Evolutionary conservation across 2,888 invertebrate genomes (phyloP).

Genomic region (Conus canariensis): DNA sequence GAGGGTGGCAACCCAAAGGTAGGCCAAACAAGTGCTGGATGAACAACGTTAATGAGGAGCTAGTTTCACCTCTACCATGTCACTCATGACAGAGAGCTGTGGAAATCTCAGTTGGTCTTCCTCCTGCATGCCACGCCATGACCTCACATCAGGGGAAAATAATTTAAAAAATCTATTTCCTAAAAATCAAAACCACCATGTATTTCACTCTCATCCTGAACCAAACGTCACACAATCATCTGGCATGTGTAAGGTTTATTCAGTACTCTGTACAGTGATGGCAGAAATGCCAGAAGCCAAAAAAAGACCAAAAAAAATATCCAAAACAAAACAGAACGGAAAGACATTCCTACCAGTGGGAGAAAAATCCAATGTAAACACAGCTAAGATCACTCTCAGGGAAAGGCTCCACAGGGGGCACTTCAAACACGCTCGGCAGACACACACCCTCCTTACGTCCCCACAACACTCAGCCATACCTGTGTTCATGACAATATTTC

Average conservation of each 20-base stretch:
- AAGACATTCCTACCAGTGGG: not conserved
- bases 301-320: no score
- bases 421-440: not conserved
- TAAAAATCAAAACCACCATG: no score
- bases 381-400: not conserved
- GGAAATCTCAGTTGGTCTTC: no score
- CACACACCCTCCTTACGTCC: not conserved
- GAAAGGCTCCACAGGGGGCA: not conserved
- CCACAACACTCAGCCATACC: not conserved
- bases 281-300: not conserved
- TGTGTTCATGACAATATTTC: not conserved
- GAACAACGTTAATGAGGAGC: no score
- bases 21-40: no score
- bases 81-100: no score
- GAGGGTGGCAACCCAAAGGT: no score
- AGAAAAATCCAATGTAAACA: not conserved
- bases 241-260: constrained; percentile 1
- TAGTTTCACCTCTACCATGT: no score
- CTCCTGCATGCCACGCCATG: no score
- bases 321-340: not conserved
- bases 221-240: not conserved
- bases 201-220: no score
- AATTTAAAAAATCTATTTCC: no score
- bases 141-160: no score
- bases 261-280: constrained; percentile 15